phyloP scores from a whole-genome alignment of 2,113 vertebrate species.

The Podilymbus podiceps region DNA sequence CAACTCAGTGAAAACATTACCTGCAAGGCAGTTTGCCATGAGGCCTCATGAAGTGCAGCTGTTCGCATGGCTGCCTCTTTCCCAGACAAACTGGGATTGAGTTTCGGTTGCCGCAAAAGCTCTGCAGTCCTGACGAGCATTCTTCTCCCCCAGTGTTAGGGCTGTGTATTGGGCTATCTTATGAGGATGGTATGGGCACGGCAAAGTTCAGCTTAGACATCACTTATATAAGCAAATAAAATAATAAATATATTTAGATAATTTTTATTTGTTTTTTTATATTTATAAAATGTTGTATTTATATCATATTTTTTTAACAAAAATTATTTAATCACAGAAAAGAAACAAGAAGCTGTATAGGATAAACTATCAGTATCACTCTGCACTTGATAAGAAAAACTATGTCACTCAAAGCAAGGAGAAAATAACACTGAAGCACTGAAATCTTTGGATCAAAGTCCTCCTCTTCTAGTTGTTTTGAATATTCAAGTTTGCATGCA shows the following conservation, averaged over 20 bases:
- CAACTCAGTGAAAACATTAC: neutral
- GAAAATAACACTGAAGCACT: neutral
- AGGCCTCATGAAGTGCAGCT: neutral
- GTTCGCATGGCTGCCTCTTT: neutral
- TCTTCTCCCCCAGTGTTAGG: neutral
- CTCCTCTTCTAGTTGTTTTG: neutral
- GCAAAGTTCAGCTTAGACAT: neutral
- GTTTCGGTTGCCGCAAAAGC: neutral
- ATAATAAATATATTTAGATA: too few relatives aligned
- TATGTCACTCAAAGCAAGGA: neutral
- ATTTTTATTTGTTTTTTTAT: too few relatives aligned
- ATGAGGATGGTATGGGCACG: neutral
- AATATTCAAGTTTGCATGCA: neutral
- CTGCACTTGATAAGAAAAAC: neutral
- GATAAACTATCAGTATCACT: neutral
- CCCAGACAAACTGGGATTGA: constrained; percentile 8
- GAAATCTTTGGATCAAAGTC: neutral
- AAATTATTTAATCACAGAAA: neutral
- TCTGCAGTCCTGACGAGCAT: neutral
- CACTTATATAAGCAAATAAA: neutral
- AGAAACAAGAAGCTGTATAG: neutral
- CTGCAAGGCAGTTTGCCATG: neutral
- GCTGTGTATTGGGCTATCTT: neutral
- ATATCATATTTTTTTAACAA: neutral
- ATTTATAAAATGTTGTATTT: too few relatives aligned